These are phyloP conservation scores for Kuschelorhynchus macadamiae DNA, from an alignment of 2,888 invertebrate genomes.

Conservation along the genomic window DNA sequence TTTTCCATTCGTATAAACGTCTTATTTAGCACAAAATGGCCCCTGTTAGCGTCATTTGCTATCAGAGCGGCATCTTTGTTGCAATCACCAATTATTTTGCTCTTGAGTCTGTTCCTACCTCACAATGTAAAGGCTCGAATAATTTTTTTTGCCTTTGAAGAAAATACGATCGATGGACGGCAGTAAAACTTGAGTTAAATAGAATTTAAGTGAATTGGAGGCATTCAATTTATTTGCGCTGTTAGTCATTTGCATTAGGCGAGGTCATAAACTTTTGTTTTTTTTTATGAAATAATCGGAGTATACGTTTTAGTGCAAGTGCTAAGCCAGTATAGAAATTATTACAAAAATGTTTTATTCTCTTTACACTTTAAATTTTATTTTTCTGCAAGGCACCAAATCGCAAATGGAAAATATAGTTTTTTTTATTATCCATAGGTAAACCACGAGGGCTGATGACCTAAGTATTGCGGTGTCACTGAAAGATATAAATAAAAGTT, in stretches of 20 bases:
- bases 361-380: too few relatives aligned
- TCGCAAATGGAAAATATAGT: too few relatives aligned
- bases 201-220: constrained; percentile 16
- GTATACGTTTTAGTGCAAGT: too few relatives aligned
- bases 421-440: too few relatives aligned
- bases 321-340: too few relatives aligned
- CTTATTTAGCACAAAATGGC: constrained; percentile 59
- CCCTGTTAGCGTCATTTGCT: constrained; percentile 55
- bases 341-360: too few relatives aligned
- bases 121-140: constrained; percentile 36
- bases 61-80: constrained; percentile 58
- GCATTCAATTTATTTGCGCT: not conserved
- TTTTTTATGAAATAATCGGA: too few relatives aligned
- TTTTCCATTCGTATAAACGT: constrained; percentile 56
- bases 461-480: too few relatives aligned
- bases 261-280: too few relatives aligned
- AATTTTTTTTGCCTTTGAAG: constrained; percentile 29
- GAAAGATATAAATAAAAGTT: too few relatives aligned
- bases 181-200: constrained; percentile 16
- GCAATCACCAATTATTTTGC: constrained; percentile 56
- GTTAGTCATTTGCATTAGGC: not conserved
- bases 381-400: too few relatives aligned
- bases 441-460: too few relatives aligned
- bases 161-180: constrained; percentile 15
- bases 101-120: constrained; percentile 27